Base-by-base conservation (phyloP, 2,888 invertebrate genomes). In the Choristoneura rosaceana region DNA sequence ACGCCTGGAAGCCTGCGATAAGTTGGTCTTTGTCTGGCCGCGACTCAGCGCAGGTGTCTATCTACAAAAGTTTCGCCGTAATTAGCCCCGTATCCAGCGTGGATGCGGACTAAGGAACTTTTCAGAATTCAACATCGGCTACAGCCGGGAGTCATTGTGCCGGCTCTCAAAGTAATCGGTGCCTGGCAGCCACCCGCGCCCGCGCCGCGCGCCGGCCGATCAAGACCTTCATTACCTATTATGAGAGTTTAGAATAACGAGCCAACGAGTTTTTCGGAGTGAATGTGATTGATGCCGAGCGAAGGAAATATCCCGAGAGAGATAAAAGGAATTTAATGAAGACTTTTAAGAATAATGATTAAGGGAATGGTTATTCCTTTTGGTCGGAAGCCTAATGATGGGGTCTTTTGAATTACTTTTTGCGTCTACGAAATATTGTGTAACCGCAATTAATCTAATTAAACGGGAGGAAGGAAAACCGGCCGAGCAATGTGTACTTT, bases 301-400 rank as follows among this genome's bases (percentile, higher is more conserved):
- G 87, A 88, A 92, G 91, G 90, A 93, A 93, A 93, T 92, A 93
- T 92, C 93, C 91, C 88, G 89, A 85, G 90, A 92, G 90, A 94
- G 92, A 93, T 93, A 93, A 93, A 93, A 93, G 92, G 93, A 94
- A 92, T 93, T 93, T 93, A 93, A 94, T 94, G 94, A 93, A 93
- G 92, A 93, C 89, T 93, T 93, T 94, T 93, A 93, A 92, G 92
- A 93, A 93, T 93, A 92, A 93, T 93, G 91, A 93, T 93, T 93
- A 93, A 93, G 91, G 88, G 89, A 93, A 93, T 90, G 92, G 92
- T 92, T 93, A 93, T 93, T 93, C 91, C 91, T 92, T 92, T 93
- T 90, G 89, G 90, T 92, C 86, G 87, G 85, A 86, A 80, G 87
- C 84, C 88, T 93, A 92, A 93, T 93, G 91, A 94, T 90, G 87